Percentiles rank a stretch among this genome's conserved stretches.
Conservation (phyloP, 2,797 vertebrate species). For the Pelochelys cantorii region DNA sequence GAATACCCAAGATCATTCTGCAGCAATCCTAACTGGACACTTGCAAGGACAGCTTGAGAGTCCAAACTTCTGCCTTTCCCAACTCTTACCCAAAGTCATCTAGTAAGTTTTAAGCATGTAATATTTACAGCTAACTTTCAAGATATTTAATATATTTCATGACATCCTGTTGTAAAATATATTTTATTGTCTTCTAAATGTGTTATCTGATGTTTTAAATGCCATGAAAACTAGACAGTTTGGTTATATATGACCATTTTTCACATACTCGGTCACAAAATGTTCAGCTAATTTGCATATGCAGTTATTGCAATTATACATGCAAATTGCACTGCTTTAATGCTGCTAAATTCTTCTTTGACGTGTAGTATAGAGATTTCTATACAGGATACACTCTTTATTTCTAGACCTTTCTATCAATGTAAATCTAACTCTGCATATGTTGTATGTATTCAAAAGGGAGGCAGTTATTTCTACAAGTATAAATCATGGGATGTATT, state of each 20-base stretch:
- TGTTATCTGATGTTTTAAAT: conserved; percentile 20
- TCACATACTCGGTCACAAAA: rapidly evolving
- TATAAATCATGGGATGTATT: not conserved
- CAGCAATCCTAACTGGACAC: not conserved
- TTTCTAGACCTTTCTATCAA: not conserved
- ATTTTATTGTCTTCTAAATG: conserved; percentile 37
- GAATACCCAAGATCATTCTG: not conserved
- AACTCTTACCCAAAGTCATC: not conserved
- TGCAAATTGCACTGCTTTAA: rapidly evolving
- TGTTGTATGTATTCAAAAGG: rapidly evolving
- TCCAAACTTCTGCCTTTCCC: not conserved
- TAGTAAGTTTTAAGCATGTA: conserved; percentile 31
- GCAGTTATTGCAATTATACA: rapidly evolving
- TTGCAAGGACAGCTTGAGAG: not conserved
- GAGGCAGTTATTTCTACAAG: not conserved
- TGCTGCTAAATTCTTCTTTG: not conserved
- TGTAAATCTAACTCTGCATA: not conserved
- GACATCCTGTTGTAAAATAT: conserved; percentile 31
- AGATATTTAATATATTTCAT: conserved; percentile 41
- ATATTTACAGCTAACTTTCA: conserved; percentile 49
- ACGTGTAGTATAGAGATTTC: not conserved
- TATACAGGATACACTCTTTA: not conserved
- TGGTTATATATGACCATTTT: rapidly evolving
- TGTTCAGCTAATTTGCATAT: rapidly evolving
- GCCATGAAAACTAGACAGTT: not conserved